phyloP scores from a whole-genome alignment of 92 coral and sea anemone genomes.

The Paramuricea clavata region DNA sequence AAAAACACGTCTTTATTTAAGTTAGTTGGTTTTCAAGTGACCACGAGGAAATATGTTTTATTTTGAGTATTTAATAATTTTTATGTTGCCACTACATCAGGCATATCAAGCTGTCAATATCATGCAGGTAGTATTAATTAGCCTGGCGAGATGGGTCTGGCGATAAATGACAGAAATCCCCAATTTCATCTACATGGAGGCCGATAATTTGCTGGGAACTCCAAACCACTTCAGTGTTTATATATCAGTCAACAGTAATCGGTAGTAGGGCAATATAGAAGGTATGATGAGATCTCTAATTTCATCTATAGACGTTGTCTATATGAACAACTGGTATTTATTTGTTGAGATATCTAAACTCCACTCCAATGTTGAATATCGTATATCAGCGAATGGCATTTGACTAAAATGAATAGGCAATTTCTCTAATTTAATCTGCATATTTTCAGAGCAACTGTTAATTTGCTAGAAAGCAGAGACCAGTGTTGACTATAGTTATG shows the following conservation, averaged over 20 bases:
- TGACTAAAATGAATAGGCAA: too few relatives aligned
- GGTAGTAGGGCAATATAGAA: neutral
- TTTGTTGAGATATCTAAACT: too few relatives aligned
- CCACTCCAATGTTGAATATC: too few relatives aligned
- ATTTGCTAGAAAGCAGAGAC: neutral
- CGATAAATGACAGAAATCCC: neutral
- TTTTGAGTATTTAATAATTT: neutral
- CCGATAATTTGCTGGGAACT: conserved; percentile 2
- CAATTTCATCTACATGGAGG: too few relatives aligned
- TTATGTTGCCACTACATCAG: neutral
- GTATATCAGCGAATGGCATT: too few relatives aligned
- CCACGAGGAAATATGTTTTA: neutral
- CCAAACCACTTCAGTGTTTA: neutral
- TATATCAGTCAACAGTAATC: conserved; percentile 5
- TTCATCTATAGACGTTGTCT: neutral
- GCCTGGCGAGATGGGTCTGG: neutral
- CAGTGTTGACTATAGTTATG: neutral
- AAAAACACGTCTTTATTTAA: neutral
- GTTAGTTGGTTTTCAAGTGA: neutral
- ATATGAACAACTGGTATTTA: too few relatives aligned
- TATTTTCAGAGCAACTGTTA: neutral
- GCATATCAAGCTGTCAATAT: neutral
- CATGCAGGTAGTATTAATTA: conserved; percentile 6
- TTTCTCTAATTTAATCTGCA: too few relatives aligned
- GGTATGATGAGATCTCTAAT: neutral